Percentiles rank a stretch among this genome's conserved stretches.
These are phyloP conservation scores for Kradibia gibbosae DNA, from an alignment of 1,140 invertebrate genomes.

Conservation along the genomic window DNA sequence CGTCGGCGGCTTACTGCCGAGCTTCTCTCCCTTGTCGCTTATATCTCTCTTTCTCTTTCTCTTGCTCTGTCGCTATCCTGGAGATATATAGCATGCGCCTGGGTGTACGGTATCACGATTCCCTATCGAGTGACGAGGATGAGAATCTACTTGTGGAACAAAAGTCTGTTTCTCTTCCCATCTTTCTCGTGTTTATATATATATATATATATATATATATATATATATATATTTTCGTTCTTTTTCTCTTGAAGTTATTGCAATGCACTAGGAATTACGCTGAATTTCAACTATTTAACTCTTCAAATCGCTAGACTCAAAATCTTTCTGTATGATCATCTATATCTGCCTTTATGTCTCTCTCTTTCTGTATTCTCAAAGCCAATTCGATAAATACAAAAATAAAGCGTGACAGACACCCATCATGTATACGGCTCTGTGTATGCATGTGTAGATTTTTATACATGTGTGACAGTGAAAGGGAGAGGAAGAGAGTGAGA, in stretches of 20 bases:
- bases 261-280: background rate
- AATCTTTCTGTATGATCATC: background rate
- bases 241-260: constrained; percentile 12
- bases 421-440: no score
- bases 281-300: background rate
- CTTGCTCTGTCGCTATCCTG: background rate
- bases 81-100: constrained; percentile 34
- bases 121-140: constrained; percentile 51
- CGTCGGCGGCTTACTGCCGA: constrained; percentile 30
- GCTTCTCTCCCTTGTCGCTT: background rate
- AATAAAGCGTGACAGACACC: no score
- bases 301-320: background rate
- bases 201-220: no score
- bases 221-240: constrained; percentile 19
- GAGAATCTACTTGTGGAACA: constrained; percentile 44
- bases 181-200: background rate
- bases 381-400: background rate
- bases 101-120: constrained; percentile 53
- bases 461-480: no score
- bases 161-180: constrained; percentile 24
- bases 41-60: background rate
- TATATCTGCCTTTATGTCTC: background rate
- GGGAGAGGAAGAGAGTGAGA: background rate
- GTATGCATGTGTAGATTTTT: no score
- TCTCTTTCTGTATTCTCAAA: constrained; percentile 25